Conservation (phyloP, 2,797 vertebrate species). For the Clarias fuscus region DNA sequence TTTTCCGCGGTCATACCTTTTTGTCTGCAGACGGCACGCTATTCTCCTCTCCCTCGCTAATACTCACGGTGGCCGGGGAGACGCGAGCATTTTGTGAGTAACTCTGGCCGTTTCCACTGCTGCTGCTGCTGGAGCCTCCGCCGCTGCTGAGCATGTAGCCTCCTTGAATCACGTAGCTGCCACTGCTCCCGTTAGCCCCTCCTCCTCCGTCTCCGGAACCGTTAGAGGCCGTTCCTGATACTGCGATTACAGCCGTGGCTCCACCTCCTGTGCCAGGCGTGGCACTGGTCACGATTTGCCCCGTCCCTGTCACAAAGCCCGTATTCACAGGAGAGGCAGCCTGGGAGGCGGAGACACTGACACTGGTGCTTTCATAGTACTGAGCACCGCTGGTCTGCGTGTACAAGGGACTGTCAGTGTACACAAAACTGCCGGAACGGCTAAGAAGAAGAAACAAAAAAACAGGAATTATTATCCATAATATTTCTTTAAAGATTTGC, state of each 20-base stretch:
- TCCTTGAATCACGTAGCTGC: slow-evolving; percentile 92
- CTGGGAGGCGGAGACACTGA: slow-evolving; percentile 77
- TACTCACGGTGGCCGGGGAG: slow-evolving; percentile 93
- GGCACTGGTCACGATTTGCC: slow-evolving; percentile 79
- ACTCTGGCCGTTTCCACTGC: slow-evolving; percentile 78
- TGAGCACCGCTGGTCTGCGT: slow-evolving; percentile 78
- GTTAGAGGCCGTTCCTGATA: slow-evolving; percentile 73
- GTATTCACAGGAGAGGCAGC: slow-evolving; percentile 81
- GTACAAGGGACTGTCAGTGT: slow-evolving; percentile 86
- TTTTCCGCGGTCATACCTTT: slow-evolving; percentile 74
- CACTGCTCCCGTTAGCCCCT: slow-evolving; percentile 63
- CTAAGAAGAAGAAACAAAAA: slow-evolving; percentile 60
- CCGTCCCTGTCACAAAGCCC: slow-evolving; percentile 79
- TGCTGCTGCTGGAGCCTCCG: slow-evolving; percentile 60
- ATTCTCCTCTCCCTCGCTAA: slow-evolving; percentile 83
- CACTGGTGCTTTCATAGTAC: slow-evolving; percentile 85
- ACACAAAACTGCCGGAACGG: slow-evolving; percentile 85
- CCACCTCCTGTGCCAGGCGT: slow-evolving; percentile 62
- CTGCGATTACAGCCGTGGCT: slow-evolving; percentile 78
- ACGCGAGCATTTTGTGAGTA: slow-evolving; percentile 89
- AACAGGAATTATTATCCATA: neutral
- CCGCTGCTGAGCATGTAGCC: slow-evolving; percentile 87
- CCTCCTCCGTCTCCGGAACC: slow-evolving; percentile 73
- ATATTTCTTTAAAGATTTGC: neutral
- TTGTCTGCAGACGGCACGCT: slow-evolving; percentile 86